phyloP scores from a whole-genome alignment of 2,888 invertebrate species.

The Eumerus sabulonum region DNA sequence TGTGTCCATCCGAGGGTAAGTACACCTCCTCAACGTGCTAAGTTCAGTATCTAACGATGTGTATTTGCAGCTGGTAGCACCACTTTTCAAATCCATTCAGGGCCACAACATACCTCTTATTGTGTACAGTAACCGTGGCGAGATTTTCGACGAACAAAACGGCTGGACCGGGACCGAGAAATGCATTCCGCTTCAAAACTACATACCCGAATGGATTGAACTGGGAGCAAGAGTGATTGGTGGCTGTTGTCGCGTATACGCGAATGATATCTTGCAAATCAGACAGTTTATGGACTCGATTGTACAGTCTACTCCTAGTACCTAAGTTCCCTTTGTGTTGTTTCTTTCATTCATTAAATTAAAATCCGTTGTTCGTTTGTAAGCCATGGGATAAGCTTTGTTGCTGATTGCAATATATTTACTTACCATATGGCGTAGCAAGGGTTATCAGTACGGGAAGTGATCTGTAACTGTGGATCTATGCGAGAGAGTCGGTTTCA shows the following conservation, averaged over 20 bases:
- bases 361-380: constrained; percentile 18
- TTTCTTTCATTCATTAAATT: constrained; percentile 21
- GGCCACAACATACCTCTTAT: constrained; percentile 84
- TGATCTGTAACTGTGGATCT: too few relatives aligned
- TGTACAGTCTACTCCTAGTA: constrained; percentile 2
- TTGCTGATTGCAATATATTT: neutral
- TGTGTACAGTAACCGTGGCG: constrained; percentile 95
- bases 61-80: constrained; percentile 79
- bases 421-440: neutral
- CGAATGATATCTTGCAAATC: constrained; percentile 88
- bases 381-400: neutral
- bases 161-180: constrained; percentile 85
- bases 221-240: constrained; percentile 91
- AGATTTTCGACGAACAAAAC: constrained; percentile 73
- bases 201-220: constrained; percentile 88
- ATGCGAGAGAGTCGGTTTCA: neutral
- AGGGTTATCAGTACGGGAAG: too few relatives aligned
- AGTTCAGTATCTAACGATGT: too few relatives aligned
- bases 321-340: constrained; percentile 31
- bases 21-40: neutral
- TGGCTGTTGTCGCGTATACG: constrained; percentile 93
- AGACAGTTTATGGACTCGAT: constrained; percentile 78
- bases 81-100: constrained; percentile 81
- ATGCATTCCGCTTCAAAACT: constrained; percentile 84
- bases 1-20: constrained; percentile 84